These are phyloP conservation scores for Mythimna loreyi DNA, from an alignment of 2,888 invertebrate species.

Conservation along the genomic window DNA sequence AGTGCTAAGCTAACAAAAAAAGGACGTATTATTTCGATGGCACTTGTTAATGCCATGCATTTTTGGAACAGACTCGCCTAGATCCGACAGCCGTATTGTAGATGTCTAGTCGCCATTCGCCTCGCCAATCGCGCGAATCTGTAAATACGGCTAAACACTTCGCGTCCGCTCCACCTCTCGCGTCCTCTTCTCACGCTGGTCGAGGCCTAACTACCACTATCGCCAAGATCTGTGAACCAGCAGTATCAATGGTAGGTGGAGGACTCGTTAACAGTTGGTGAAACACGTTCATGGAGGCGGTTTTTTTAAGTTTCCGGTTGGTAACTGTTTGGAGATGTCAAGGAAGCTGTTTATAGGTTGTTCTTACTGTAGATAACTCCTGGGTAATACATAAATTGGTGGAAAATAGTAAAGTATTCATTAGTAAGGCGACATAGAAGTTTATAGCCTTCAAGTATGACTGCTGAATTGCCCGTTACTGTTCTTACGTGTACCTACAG, in stretches of 20 bases:
- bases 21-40: no score
- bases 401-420: no score
- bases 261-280: constrained; percentile 12
- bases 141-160: not conserved
- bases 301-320: constrained; percentile 22
- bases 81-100: no score
- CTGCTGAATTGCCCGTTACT: no score
- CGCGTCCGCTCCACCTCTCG: not conserved
- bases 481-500: no score
- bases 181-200: not conserved
- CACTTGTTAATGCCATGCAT: no score
- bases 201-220: constrained; percentile 19
- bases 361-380: not conserved
- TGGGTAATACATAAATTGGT: not conserved
- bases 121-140: not conserved
- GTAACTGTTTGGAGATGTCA: not conserved
- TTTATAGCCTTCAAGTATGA: no score
- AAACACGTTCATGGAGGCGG: constrained; percentile 16
- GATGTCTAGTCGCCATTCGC: no score
- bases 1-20: no score
- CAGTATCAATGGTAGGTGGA: constrained; percentile 21
- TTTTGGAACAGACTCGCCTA: no score
- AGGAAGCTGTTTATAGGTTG: not conserved
- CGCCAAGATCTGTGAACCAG: constrained; percentile 34
- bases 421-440: no score